Evolutionary conservation across 2,113 vertebrate genomes (phyloP).

Genomic region (Aspidoscelis tigris): DNA sequence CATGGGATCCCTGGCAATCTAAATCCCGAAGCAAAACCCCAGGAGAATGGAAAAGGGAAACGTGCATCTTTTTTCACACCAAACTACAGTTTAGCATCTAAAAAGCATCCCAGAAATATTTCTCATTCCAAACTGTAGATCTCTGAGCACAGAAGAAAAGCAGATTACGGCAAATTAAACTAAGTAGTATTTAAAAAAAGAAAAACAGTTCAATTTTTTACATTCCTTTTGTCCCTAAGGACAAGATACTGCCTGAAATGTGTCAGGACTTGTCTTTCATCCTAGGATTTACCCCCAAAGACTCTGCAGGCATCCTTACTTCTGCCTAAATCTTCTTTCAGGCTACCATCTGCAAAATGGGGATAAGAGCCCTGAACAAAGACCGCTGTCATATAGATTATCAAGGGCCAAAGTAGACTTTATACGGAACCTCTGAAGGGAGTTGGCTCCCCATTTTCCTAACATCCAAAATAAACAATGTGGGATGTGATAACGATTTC

Average conservation of each 20-base stretch:
- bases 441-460: neutral
- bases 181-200: neutral
- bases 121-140: neutral
- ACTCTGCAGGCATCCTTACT: neutral
- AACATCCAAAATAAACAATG: neutral
- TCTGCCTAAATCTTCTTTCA: slow-evolving; percentile 10
- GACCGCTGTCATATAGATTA: neutral
- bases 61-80: too few relatives aligned
- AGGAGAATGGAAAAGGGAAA: too few relatives aligned
- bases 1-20: too few relatives aligned
- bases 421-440: neutral
- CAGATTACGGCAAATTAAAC: neutral
- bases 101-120: neutral
- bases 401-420: neutral
- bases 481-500: too few relatives aligned
- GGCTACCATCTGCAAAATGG: neutral
- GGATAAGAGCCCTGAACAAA: neutral
- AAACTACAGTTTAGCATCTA: too few relatives aligned
- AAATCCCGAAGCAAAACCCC: too few relatives aligned
- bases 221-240: neutral
- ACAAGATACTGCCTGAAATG: neutral
- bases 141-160: neutral
- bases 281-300: neutral
- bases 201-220: neutral
- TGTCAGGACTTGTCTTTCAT: slow-evolving; percentile 1